Conservation (phyloP, 2,888 invertebrate species). For the Hypomecis atomaria region DNA sequence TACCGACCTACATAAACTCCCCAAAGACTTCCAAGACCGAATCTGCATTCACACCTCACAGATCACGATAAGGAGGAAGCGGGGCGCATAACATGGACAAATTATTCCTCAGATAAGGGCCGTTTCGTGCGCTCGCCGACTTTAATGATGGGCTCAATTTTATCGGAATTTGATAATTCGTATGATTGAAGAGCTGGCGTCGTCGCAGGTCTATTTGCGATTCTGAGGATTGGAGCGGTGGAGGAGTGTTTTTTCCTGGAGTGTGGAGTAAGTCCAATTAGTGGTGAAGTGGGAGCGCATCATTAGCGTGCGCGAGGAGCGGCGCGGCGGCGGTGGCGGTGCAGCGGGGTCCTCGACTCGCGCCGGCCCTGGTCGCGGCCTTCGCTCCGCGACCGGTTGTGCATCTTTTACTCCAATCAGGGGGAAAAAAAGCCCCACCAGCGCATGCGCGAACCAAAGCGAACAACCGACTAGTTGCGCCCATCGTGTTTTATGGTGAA, state of each 20-base stretch:
- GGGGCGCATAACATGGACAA: conserved; percentile 58
- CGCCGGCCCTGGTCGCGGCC: conserved; percentile 74
- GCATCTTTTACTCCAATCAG: conserved; percentile 83
- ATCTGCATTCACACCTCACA: conserved; percentile 70
- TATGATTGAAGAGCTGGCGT: conserved; percentile 56
- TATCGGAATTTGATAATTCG: conserved; percentile 61
- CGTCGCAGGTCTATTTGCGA: conserved; percentile 59
- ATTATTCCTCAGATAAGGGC: conserved; percentile 61
- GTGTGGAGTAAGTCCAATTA: conserved; percentile 77
- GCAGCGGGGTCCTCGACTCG: conserved; percentile 56
- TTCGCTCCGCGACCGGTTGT: conserved; percentile 80
- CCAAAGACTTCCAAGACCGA: conserved; percentile 57
- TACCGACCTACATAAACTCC: conserved; percentile 44
- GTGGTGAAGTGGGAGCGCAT: conserved; percentile 75
- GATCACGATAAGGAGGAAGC: conserved; percentile 67
- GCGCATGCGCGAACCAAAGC: conserved; percentile 76
- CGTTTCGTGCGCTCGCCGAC: conserved; percentile 52
- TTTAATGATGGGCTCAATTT: conserved; percentile 57
- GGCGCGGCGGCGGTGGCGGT: conserved; percentile 36
- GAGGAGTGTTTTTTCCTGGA: conserved; percentile 70
- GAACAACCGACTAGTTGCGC: conserved; percentile 72
- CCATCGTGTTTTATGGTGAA: conserved; percentile 75
- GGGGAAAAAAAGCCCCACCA: conserved; percentile 73
- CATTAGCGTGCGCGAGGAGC: conserved; percentile 67
- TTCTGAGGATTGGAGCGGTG: conserved; percentile 61